Conservation (phyloP, 2,888 invertebrate species). For the Epistrophella euchroma region DNA sequence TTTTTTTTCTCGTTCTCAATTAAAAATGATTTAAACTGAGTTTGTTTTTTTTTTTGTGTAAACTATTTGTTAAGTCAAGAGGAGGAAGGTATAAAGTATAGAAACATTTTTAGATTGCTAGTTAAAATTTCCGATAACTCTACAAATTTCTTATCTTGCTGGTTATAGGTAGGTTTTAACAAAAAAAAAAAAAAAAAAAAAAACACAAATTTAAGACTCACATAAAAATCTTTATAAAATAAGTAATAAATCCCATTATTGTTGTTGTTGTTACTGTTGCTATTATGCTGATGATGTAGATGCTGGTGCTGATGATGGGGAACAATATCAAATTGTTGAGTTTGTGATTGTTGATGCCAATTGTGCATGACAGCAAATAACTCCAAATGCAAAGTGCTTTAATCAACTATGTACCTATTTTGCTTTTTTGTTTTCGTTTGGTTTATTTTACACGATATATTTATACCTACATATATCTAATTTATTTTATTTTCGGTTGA, state of each 20-base stretch:
- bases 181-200: background rate
- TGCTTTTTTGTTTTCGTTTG: conserved; percentile 8
- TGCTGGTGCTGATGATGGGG: conserved; percentile 62
- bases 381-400: conserved; percentile 43
- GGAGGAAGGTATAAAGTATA: background rate
- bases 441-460: conserved; percentile 9
- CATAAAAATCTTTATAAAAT: conserved; percentile 82
- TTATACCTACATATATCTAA: background rate
- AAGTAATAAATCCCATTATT: conserved; percentile 82
- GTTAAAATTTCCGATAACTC: background rate
- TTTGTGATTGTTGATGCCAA: conserved; percentile 80
- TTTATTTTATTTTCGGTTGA: conserved; percentile 3
- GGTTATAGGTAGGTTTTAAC: background rate
- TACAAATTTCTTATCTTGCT: background rate
- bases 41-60: background rate
- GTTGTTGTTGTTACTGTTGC: conserved; percentile 68
- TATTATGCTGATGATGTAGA: conserved; percentile 63
- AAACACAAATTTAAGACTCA: too few species aligned
- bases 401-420: background rate
- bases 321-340: conserved; percentile 77
- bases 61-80: conserved; percentile 2
- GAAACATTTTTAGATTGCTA: background rate
- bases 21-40: conserved; percentile 26
- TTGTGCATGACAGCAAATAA: conserved; percentile 80
- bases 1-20: background rate